Evolutionary conservation across 1,140 invertebrate genomes (phyloP), one percentile per base, ranked within the genome.

Genomic region (Araneus ventricosus): DNA sequence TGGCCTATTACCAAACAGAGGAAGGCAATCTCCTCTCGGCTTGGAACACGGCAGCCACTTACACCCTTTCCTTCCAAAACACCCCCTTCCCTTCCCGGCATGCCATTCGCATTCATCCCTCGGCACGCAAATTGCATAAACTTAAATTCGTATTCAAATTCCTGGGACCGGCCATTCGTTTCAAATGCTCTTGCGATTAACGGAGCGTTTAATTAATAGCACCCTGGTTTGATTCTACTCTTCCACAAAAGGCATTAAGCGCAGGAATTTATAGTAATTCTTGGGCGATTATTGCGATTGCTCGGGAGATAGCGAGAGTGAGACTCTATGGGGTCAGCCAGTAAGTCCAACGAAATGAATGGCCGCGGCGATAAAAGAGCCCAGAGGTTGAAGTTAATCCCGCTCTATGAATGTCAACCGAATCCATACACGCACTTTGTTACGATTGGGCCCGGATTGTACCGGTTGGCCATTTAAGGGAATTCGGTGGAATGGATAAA

Each of bases 121-220:
- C 30, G 34, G 70, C 88, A 90, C 70, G 88, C 88, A 79, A 90
- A 90, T 90, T 27, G 88, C 70, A 84, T 63, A 90, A 84, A 59
- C 75, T 84, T 90, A 90, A 82, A 82, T 63, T 27, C 59, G 79
- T 70, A 45, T 90, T 90, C 75, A 84, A 90, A 90, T 90, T 82
- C 75, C 79, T 61, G 30, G n/a, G 30, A 79, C 88, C 34, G 37
- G 34, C 79, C 45, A 82, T 90, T 82, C 39, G 75, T 90, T 75
- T 41, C 59, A 57, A 79, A 41, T 84, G 45, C 79, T 39, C 57
- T 24, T 57, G 59, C 75, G 79, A 82, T 90, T 90, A 90, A 84
- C 89, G 41, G 79, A 90, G 89, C 89, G 89, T 90, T 90, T 90
- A 90, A 90, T 90, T 90, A 90, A 90, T 90, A 90, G 89, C 89